These are phyloP conservation scores for Corythoichthys intestinalis DNA, from an alignment of 2,113 vertebrate species.

Conservation along the genomic window DNA sequence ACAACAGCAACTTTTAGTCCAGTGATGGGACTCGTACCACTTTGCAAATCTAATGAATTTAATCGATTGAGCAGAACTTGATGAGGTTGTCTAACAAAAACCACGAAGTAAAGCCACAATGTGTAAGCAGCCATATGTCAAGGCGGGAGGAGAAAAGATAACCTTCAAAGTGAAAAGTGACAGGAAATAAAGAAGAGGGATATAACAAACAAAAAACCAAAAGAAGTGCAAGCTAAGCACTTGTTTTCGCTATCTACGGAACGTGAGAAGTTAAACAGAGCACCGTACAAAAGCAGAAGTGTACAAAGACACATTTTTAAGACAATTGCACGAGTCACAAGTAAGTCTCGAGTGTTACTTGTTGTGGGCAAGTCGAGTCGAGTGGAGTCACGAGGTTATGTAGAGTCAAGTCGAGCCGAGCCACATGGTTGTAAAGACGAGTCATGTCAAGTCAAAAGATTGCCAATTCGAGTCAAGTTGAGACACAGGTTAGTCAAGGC, in stretches of 20 bases:
- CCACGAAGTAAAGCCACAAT: conserved; percentile 28
- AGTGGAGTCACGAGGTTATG: too few species aligned
- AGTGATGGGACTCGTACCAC: too few species aligned
- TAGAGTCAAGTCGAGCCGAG: too few species aligned
- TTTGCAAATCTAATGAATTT: not conserved
- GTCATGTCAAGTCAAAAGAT: too few species aligned
- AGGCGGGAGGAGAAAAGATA: not conserved
- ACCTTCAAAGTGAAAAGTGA: conserved; percentile 10
- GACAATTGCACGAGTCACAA: too few species aligned
- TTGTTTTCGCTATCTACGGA: conserved; percentile 25
- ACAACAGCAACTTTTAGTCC: too few species aligned
- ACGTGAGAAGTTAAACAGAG: conserved; percentile 31
- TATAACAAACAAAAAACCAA: not conserved
- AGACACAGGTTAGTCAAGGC: too few species aligned
- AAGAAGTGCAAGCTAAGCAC: not conserved
- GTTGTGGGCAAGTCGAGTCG: too few species aligned
- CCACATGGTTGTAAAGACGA: too few species aligned
- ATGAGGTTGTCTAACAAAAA: not conserved
- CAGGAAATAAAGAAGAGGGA: not conserved
- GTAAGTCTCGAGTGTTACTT: too few species aligned
- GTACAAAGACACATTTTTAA: not conserved
- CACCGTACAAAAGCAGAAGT: conserved; percentile 6
- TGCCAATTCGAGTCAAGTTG: too few species aligned
- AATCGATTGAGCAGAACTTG: not conserved
- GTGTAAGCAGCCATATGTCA: conserved; percentile 38